Evolutionary conservation across 2,888 invertebrate species (phyloP).

Genomic region (Anthophora plumipes): DNA sequence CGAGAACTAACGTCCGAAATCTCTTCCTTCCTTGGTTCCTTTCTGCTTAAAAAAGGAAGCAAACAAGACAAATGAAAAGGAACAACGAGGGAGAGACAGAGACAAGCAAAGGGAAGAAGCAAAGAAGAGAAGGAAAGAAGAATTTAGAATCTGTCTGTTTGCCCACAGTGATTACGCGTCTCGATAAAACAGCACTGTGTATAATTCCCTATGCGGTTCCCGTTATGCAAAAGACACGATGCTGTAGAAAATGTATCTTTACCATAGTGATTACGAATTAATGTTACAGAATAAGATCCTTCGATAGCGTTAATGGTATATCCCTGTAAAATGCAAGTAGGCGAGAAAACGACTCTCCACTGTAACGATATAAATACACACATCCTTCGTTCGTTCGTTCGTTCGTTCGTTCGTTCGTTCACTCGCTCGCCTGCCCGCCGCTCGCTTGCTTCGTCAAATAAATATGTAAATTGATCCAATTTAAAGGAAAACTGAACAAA

Average conservation of each 20-base stretch:
- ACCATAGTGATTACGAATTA: slow-evolving; percentile 70
- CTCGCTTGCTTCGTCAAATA: slow-evolving; percentile 82
- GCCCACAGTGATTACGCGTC: slow-evolving; percentile 30
- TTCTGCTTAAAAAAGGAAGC: slow-evolving; percentile 58
- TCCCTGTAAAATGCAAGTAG: slow-evolving; percentile 74
- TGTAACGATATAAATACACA: slow-evolving; percentile 72
- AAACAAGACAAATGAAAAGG: neutral
- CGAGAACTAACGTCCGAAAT: neutral
- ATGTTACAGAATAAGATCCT: slow-evolving; percentile 53
- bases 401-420: slow-evolving; percentile 81
- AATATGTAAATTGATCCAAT: slow-evolving; percentile 82
- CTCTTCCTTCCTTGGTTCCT: slow-evolving; percentile 63
- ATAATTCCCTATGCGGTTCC: slow-evolving; percentile 64
- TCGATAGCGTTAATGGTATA: slow-evolving; percentile 67
- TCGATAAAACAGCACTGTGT: slow-evolving; percentile 35
- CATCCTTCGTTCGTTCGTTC: slow-evolving; percentile 71
- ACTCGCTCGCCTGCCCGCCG: slow-evolving; percentile 77
- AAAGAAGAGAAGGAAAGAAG: too few species aligned
- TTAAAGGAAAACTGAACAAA: too few species aligned
- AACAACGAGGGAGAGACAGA: slow-evolving; percentile 23
- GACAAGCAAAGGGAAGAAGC: neutral
- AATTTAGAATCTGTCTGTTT: neutral
- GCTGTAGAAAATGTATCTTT: slow-evolving; percentile 61
- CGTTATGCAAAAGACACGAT: slow-evolving; percentile 59
- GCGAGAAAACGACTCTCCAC: slow-evolving; percentile 73